Evolutionary conservation across 2,113 vertebrate species (phyloP), one percentile per base, ranked within the genome.

Genomic region (Sapayoa aenigma): DNA sequence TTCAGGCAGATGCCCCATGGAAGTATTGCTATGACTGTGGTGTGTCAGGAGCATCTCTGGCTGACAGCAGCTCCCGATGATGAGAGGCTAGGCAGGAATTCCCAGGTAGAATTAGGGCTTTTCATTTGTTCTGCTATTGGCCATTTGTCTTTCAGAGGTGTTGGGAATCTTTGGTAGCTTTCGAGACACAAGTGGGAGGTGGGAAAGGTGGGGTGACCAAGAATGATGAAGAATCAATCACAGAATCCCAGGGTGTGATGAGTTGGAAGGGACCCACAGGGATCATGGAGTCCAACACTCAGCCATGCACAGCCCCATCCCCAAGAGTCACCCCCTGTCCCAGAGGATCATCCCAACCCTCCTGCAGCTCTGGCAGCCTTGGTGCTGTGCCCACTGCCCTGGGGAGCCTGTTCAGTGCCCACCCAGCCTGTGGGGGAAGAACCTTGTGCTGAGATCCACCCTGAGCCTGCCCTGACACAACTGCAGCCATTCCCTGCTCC

Each of bases 41-140:
- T 44, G 6, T 15, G 53, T 28, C 6, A 2, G 39, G 42, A 42
- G 37, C 31, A 11, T 17, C 58, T n/a, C 33, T 12, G n/a, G 11
- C 39, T 7, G 44, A 6, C 27, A 13, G 78, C 60, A 60, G 74
- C 46, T 35, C 21, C 33, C 0, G 1, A 28, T 0, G n/a, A 37
- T 0, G 2, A 21, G 4, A 52, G 30, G 2, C 0, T 63, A n/a
- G 47, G 58, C 71, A 52, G 79, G 50, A 63, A 22, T 7, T 20
- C 23, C 47, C 27, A 1, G 0, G 0, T 0, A 6, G 23, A 17
- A 72, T 14, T 16, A 6, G 6, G 1, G 16, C 22, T 19, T 49
- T 35, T 14, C 39, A 27, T 63, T 27, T 27, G 18, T n/a, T 44
- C 39, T 75, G 16, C 52, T 5, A 1, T 14, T 3, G 41, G 5